Base-by-base conservation (phyloP, 2,797 vertebrate genomes). In the Sparidentex hasta region DNA sequence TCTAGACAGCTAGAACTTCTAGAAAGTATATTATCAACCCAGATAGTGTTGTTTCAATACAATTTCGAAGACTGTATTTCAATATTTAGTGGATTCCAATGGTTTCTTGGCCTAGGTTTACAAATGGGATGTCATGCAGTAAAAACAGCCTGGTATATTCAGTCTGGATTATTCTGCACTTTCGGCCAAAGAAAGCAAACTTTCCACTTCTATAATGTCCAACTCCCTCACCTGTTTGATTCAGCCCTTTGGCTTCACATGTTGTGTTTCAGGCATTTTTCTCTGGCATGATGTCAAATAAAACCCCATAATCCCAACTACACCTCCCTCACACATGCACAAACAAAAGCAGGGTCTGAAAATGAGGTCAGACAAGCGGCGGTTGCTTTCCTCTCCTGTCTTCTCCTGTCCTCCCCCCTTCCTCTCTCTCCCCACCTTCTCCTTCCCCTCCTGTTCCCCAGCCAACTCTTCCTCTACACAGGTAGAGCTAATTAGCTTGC, bases 401-500 rank as follows among this genome's bases (percentile, higher is more conserved):
- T 75, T 65, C 57, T 57, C 62, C 51, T 56, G 16, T 29, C 64
- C 64, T 48, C 71, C 55, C 18, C 16, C 46, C 66, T 52, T 43
- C 41, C 67, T 57, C 54, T 59, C 20, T 47, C 65, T 51, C 23
- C 48, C 57, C 72, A 57, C 59, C 43, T 59, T 71, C 61, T 33
- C 43, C 62, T 52, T 52, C 68, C 68, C 51, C 44, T 69, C 81
- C 65, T 69, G 61, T 72, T 91, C 90, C 93, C 93, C 79, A 85
- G 82, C 76, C 67, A 88, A 71, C 83, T 81, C 68, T 88, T 71
- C 58, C 80, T 81, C 78, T 90, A 56, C 87, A 78, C 72, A 87
- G 80, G 83, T 87, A 87, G 79, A 68, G 76, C 81, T 92, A 90
- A 92, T 90, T 90, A 89, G 79, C 84, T 83, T 87, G 85, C 89